These are phyloP conservation scores for Steinernema khuongi DNA, from an alignment of 1,140 invertebrate genomes.

Conservation along the genomic window DNA sequence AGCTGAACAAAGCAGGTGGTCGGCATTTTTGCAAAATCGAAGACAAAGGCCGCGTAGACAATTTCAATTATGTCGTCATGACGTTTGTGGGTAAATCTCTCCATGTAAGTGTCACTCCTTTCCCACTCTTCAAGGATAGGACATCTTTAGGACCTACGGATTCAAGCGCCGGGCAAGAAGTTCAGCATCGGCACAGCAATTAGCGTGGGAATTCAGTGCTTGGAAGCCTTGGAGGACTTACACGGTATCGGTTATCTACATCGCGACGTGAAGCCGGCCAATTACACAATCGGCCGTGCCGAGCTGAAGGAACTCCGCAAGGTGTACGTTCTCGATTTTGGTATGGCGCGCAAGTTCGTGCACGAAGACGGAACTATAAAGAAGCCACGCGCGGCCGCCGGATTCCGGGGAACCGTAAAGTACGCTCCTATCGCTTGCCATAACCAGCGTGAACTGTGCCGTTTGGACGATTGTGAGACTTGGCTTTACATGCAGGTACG, in stretches of 20 bases:
- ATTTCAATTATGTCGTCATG: conserved; percentile 46
- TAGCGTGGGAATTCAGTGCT: conserved; percentile 40
- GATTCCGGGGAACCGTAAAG: conserved; percentile 49
- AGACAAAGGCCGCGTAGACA: conserved; percentile 32
- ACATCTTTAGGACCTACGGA: conserved; percentile 33
- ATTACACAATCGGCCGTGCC: conserved; percentile 29
- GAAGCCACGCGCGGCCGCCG: conserved; percentile 36
- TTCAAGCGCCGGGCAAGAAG: conserved; percentile 30
- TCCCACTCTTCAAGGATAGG: background rate
- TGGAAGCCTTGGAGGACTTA: conserved; percentile 43
- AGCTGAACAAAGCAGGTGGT: conserved; percentile 35
- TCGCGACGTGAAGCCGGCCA: conserved; percentile 41
- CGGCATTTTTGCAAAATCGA: conserved; percentile 39
- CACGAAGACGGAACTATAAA: conserved; percentile 43
- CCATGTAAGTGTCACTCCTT: conserved; percentile 17
- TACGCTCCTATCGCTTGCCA: conserved; percentile 50
- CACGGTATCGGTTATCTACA: conserved; percentile 46
- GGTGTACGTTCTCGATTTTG: conserved; percentile 46
- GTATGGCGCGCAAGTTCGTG: conserved; percentile 41
- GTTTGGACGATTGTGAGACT: conserved; percentile 32
- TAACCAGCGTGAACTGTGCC: conserved; percentile 38
- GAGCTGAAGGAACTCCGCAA: conserved; percentile 31
- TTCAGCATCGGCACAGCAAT: conserved; percentile 47
- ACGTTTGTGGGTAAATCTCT: conserved; percentile 43
- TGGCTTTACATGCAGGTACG: conserved; percentile 35